Base-by-base conservation (phyloP, 2,797 vertebrate genomes). In the Eupleurogrammus muticus region DNA sequence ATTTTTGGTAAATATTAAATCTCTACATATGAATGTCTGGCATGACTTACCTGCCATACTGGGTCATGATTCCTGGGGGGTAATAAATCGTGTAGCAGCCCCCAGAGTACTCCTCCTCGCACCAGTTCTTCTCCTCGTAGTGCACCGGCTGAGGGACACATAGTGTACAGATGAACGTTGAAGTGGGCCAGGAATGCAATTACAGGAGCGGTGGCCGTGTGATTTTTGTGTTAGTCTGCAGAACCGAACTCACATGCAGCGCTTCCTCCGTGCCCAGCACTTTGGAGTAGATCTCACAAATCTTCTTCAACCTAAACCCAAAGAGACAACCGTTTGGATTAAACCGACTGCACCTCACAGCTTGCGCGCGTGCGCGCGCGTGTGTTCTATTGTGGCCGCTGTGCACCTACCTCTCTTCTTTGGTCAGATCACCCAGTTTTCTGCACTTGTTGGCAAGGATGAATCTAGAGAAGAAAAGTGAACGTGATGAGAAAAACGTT, bases 121-220 rank as follows among this genome's bases (percentile, higher is more conserved):
- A 97, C 98, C 97, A 99, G 92, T 99, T 97, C 94, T 98, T 99
- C 92, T 99, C 98, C 91, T 99, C 97, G 13, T 99, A 99, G 86
- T 99, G 97, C 51, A 97, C 94, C 0, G 98, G 97, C 97, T 99
- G 90, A 53, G 36, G 60, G 9, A 82, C 47, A 80, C 56, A 76
- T n/a, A 44, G 46, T 0, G 8, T 35, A 35, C 42, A 59, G 48
- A 28, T 17, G 3, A 51, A 16, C 0, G n/a, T 2, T 32, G 53
- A 17, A 54, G 57, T 65, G 14, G 52, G 58, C 8, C 1, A 0
- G 1, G 0, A 20, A 44, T 4, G 20, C 19, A 17, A 12, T 14
- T 19, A 16, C 2, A 13, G 40, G 12, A 40, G 38, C 28, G 2
- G 14, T 1, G n/a, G 54, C 35, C n/a, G n/a, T 28, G 56, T 6